Evolutionary conservation across 2,888 invertebrate species (phyloP).

Genomic region (Crocallis elinguaria): DNA sequence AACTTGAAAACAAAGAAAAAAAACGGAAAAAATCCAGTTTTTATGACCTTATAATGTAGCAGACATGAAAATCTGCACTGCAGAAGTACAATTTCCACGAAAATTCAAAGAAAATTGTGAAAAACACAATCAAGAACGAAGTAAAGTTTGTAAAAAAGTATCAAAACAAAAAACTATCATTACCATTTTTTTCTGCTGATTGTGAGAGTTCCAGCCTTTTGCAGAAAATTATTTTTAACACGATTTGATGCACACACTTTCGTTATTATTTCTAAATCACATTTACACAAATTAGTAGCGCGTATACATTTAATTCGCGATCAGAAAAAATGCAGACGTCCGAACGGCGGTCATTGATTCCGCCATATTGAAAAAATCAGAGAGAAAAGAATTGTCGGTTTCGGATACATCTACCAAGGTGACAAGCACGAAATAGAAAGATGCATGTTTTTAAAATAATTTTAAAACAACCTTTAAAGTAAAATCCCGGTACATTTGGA

Average conservation of each 20-base stretch:
- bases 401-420: constrained; percentile 48
- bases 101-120: constrained; percentile 45
- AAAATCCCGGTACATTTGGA: too few relatives aligned
- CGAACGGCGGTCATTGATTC: constrained; percentile 81
- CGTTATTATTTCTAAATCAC: constrained; percentile 57
- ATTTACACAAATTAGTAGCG: constrained; percentile 52
- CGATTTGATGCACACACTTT: constrained; percentile 44
- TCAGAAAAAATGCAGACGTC: constrained; percentile 71
- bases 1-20: constrained; percentile 82
- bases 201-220: constrained; percentile 40
- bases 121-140: constrained; percentile 67
- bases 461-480: too few relatives aligned
- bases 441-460: too few relatives aligned
- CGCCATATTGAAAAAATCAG: constrained; percentile 82
- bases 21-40: constrained; percentile 59
- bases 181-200: constrained; percentile 78
- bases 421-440: too few relatives aligned
- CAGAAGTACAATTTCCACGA: constrained; percentile 33
- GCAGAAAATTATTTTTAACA: constrained; percentile 31
- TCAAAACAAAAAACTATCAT: constrained; percentile 86
- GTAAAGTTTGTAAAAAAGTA: constrained; percentile 82
- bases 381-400: constrained; percentile 63
- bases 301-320: constrained; percentile 59
- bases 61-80: constrained; percentile 24
- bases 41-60: constrained; percentile 37